Base-by-base conservation (phyloP, 2,888 invertebrate genomes). In the Callinectes sapidus region DNA sequence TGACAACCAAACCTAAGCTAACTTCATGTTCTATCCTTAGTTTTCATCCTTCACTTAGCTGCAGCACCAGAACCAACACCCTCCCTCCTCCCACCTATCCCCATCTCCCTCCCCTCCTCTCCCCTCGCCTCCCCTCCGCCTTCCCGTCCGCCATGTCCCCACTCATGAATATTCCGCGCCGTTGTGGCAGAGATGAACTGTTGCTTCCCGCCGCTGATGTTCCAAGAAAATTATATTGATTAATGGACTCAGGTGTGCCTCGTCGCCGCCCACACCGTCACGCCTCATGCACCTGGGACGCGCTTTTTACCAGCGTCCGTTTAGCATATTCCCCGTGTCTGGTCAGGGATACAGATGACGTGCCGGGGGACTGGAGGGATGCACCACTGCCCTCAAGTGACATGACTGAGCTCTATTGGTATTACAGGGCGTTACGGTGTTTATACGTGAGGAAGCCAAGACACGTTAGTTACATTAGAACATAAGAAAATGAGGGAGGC, bases 141-240 rank as follows among this genome's bases (percentile, higher is more conserved):
- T 10, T 48, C 77, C 32, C 35, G 81, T 81, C 81, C 81, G 81
- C 81, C 32, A 32, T 35, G n/a, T n/a, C n/a, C n/a, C n/a, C n/a
- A 35, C 81, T 81, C 81, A 81, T 81, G 81, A 81, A 81, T 81
- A 81, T 81, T 81, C 81, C 81, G 16, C 35, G 81, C 32, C 81
- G 32, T 16, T 81, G 77, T 77, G 77, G 77, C 77, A 77, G 77
- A 77, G 77, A 77, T 32, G 32, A 77, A 77, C 81, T 81, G 81
- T 81, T 81, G 23, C 81, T 35, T 35, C 32, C 81, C 5, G 81
- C 81, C 35, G 81, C 35, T 14, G 81, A 81, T 81, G 35, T 35
- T 81, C 81, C 35, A n/a, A 81, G 81, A 81, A 81, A 81, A 81
- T 16, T 81, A 81, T 35, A 81, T 35, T 81, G 81, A 81, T 81